phyloP scores from a whole-genome alignment of 2,797 vertebrate species.

The Triplophysa yarkandensis region DNA sequence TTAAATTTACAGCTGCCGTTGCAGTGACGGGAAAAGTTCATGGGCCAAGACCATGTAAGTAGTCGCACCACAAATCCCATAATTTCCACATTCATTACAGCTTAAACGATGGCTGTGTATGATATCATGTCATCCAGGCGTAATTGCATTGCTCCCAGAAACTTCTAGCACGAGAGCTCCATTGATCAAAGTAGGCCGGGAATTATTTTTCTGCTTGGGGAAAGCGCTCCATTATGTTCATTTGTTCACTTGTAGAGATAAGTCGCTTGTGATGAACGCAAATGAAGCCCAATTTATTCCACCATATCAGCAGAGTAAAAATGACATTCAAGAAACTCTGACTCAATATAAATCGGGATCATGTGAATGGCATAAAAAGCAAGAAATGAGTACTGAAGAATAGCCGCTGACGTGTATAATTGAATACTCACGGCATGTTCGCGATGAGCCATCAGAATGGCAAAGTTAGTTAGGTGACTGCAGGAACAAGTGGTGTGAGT shows the following conservation, averaged over 20 bases:
- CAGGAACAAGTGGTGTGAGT: constrained; percentile 97
- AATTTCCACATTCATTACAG: constrained; percentile 72
- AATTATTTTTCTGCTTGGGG: not conserved
- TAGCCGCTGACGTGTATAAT: not conserved
- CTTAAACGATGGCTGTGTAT: constrained; percentile 64
- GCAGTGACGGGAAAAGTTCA: constrained; percentile 71
- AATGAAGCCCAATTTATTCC: constrained; percentile 2
- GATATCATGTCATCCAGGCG: constrained; percentile 73
- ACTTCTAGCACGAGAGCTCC: constrained; percentile 33
- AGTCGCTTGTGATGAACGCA: not conserved
- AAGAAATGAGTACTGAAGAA: not conserved
- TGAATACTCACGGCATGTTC: constrained; percentile 84
- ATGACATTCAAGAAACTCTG: not conserved
- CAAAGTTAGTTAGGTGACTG: constrained; percentile 98
- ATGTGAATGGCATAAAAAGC: not conserved
- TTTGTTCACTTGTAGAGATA: constrained; percentile 17
- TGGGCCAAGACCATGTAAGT: constrained; percentile 71
- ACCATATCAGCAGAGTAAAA: not conserved
- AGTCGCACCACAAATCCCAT: constrained; percentile 72
- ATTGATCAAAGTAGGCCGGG: constrained; percentile 3
- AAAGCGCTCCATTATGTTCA: not conserved
- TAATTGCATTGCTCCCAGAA: constrained; percentile 72
- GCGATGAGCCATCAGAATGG: constrained; percentile 96
- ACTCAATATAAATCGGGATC: not conserved
- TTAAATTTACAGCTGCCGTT: constrained; percentile 70